Evolutionary conservation across 2,113 vertebrate genomes (phyloP).

Genomic region (Peromyscus californicus): DNA sequence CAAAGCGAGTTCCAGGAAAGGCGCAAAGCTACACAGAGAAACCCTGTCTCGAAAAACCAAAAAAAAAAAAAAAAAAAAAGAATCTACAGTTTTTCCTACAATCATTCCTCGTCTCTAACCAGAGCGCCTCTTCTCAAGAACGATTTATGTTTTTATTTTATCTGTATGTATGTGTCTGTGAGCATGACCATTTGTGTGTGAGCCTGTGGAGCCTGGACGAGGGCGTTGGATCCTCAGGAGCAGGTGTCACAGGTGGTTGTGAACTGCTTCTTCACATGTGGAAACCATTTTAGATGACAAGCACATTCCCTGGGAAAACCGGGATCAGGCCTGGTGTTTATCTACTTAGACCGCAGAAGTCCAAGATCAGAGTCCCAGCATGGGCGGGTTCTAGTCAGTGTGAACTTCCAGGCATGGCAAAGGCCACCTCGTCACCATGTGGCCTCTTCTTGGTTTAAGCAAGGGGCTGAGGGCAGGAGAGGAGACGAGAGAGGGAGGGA

Average conservation of each 20-base stretch:
- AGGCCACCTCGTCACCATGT: background rate
- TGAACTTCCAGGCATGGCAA: background rate
- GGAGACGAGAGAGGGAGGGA: background rate
- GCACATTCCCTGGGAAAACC: background rate
- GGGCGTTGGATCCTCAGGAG: background rate
- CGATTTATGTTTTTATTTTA: background rate
- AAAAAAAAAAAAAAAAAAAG: no score
- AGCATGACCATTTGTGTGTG: background rate
- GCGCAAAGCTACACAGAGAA: no score
- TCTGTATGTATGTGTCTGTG: background rate
- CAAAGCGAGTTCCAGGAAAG: no score
- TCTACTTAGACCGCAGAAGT: background rate
- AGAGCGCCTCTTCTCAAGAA: background rate
- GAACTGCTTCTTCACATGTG: background rate
- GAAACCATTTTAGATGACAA: background rate
- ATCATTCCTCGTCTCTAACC: background rate
- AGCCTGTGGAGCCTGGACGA: background rate
- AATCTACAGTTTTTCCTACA: background rate
- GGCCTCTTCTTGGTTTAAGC: background rate
- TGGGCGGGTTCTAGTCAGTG: background rate
- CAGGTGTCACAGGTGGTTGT: background rate
- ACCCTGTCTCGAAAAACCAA: no score
- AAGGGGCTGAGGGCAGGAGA: background rate
- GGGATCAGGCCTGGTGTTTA: background rate
- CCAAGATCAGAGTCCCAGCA: no score